Conservation (phyloP, 2,797 vertebrate genomes). For the Phaenicophaeus curvirostris region DNA sequence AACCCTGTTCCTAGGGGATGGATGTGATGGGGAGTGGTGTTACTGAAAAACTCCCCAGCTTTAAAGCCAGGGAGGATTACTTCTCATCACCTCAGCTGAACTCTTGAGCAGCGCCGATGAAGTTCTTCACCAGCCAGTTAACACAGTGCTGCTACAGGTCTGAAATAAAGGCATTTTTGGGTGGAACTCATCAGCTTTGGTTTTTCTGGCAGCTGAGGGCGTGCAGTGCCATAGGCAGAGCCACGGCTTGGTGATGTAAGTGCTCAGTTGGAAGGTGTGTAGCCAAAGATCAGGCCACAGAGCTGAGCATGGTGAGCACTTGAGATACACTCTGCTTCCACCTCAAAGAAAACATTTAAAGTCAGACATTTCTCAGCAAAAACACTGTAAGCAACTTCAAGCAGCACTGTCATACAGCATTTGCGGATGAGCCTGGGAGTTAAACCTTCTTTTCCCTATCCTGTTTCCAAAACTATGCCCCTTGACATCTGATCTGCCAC, state of each 20-base stretch:
- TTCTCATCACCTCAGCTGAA: neutral
- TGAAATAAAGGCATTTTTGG: accelerated
- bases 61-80: neutral
- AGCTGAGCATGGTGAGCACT: accelerated
- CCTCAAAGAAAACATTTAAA: too few relatives aligned
- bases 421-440: accelerated
- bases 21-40: neutral
- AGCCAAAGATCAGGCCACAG: neutral
- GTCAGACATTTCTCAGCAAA: neutral
- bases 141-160: accelerated
- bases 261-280: accelerated
- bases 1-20: neutral
- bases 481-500: neutral
- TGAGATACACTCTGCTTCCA: accelerated
- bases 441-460: neutral
- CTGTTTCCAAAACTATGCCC: neutral
- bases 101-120: neutral
- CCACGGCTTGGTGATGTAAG: accelerated
- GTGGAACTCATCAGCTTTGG: accelerated
- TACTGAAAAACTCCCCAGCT: neutral
- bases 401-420: accelerated
- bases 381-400: neutral
- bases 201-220: accelerated
- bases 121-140: neutral
- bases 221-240: accelerated